Percentiles rank a stretch among this genome's conserved stretches.
Evolutionary conservation across 2,113 vertebrate genomes (phyloP).

Genomic region (Phylloscopus trochiloides): DNA sequence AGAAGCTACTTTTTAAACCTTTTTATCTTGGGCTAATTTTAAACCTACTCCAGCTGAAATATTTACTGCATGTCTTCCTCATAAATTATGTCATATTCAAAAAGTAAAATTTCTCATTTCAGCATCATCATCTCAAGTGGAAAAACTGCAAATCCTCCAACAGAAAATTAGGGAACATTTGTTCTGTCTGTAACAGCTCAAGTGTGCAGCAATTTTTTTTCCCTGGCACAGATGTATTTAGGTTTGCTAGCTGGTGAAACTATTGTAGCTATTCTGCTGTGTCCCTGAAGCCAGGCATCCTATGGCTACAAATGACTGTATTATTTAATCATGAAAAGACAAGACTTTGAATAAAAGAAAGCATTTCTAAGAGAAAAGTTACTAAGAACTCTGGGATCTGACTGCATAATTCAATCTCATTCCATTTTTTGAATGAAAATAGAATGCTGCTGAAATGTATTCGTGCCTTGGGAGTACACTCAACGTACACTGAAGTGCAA

Average conservation of each 20-base stretch:
- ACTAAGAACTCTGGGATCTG: not conserved
- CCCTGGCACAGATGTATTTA: slow-evolving; percentile 12
- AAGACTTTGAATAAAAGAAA: slow-evolving; percentile 59
- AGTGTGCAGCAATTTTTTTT: slow-evolving; percentile 3
- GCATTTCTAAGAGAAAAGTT: slow-evolving; percentile 33
- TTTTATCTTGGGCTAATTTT: slow-evolving; percentile 58
- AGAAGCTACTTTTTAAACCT: slow-evolving; percentile 36
- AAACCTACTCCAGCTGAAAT: slow-evolving; percentile 48
- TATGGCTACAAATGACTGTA: slow-evolving; percentile 32
- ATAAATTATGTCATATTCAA: slow-evolving; percentile 66
- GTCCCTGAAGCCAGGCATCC: not conserved
- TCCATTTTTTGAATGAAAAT: not conserved
- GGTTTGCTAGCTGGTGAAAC: slow-evolving; percentile 19
- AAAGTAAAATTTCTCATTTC: slow-evolving; percentile 69
- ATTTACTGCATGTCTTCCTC: slow-evolving; percentile 51
- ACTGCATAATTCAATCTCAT: not conserved
- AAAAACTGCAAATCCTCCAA: slow-evolving; percentile 71
- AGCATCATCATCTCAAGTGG: slow-evolving; percentile 64
- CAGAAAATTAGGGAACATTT: slow-evolving; percentile 73
- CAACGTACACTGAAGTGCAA: not conserved
- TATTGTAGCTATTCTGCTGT: slow-evolving; percentile 4
- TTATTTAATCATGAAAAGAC: slow-evolving; percentile 63
- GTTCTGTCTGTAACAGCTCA: slow-evolving; percentile 56
- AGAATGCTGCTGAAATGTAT: not conserved
- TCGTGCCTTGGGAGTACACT: not conserved